These are phyloP conservation scores for Holacanthus passer DNA, from an alignment of 2,113 vertebrate genomes.

Conservation along the genomic window DNA sequence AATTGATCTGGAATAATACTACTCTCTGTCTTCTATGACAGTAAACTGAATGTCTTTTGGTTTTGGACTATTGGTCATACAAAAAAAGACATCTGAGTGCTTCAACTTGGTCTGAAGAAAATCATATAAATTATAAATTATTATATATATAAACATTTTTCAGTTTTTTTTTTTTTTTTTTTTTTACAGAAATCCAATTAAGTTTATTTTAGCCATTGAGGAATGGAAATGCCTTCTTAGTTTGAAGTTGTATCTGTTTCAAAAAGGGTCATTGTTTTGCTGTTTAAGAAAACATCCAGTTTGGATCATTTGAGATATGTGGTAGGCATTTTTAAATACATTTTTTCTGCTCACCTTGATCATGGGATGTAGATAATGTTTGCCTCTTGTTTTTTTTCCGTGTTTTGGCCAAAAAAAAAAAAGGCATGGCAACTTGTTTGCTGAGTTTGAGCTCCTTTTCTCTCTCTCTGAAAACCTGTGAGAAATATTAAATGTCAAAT, in stretches of 20 bases:
- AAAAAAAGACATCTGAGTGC: not conserved
- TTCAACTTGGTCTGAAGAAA: not conserved
- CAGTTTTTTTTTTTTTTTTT: too few relatives aligned
- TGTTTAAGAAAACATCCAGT: not conserved
- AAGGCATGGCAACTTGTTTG: slow-evolving; percentile 19
- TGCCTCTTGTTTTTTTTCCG: not conserved
- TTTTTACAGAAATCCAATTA: not conserved
- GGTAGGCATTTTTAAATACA: not conserved
- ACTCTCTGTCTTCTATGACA: not conserved
- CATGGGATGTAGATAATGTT: not conserved
- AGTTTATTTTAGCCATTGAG: not conserved
- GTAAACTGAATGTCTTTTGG: not conserved
- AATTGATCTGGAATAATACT: not conserved
- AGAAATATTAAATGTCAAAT: slow-evolving; percentile 63
- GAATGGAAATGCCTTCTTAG: not conserved
- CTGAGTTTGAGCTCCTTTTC: slow-evolving; percentile 17
- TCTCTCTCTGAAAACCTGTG: slow-evolving; percentile 27
- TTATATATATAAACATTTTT: too few relatives aligned
- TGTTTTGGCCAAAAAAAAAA: slow-evolving; percentile 30
- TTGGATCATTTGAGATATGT: not conserved
- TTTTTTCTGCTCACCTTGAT: not conserved
- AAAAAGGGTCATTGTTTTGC: not conserved
- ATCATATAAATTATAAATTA: not conserved
- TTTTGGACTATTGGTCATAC: not conserved
- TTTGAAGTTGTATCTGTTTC: not conserved